Percentiles rank a stretch among this genome's conserved stretches.
Conservation (phyloP, 2,888 invertebrate species). For the Chouioia cunea region DNA sequence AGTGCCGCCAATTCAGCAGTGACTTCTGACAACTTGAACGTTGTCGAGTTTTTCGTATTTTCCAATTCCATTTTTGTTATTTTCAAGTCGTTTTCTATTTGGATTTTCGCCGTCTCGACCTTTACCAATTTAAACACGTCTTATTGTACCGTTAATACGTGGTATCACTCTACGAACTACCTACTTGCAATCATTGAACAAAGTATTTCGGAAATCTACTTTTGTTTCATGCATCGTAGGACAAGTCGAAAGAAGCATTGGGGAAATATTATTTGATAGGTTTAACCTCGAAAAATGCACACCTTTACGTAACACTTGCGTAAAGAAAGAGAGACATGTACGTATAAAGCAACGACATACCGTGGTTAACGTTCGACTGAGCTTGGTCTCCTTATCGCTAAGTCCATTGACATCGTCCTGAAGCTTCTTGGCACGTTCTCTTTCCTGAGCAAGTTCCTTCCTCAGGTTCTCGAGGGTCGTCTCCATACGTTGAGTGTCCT, state of each 20-base stretch:
- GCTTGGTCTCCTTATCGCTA: constrained; percentile 60
- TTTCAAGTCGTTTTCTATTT: constrained; percentile 74
- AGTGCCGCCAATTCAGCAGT: constrained; percentile 71
- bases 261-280: too few relatives aligned
- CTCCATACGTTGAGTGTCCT: constrained; percentile 72
- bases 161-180: too few relatives aligned
- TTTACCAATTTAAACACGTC: constrained; percentile 61
- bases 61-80: constrained; percentile 74
- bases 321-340: background rate
- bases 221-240: too few relatives aligned
- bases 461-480: constrained; percentile 76
- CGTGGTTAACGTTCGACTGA: constrained; percentile 60
- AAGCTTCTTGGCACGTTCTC: constrained; percentile 74
- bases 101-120: constrained; percentile 72
- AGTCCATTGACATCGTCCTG: constrained; percentile 71
- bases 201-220: too few relatives aligned
- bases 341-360: constrained; percentile 58
- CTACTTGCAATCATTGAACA: too few relatives aligned
- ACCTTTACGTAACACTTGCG: too few relatives aligned
- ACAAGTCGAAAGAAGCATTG: too few relatives aligned
- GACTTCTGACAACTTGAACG: constrained; percentile 70
- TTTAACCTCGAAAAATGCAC: too few relatives aligned
- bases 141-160: too few relatives aligned
- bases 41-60: constrained; percentile 66
- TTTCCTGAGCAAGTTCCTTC: constrained; percentile 70